These are phyloP conservation scores for Spisula subtruncata DNA, from an alignment of 2,888 invertebrate genomes.

Conservation along the genomic window DNA sequence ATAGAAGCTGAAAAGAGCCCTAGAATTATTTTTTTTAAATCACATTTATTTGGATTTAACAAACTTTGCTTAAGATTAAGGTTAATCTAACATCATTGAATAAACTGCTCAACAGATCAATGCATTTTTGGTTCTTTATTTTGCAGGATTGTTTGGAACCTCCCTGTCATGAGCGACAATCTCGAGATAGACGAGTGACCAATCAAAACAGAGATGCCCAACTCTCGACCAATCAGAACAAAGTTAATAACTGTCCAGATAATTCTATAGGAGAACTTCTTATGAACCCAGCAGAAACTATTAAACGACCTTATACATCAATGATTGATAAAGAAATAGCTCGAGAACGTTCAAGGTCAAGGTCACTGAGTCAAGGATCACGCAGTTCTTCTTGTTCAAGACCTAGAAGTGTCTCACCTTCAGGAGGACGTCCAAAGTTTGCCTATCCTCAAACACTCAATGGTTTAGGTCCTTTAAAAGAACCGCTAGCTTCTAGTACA, in stretches of 20 bases:
- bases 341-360: constrained; percentile 50
- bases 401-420: constrained; percentile 60
- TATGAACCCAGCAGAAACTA: constrained; percentile 50
- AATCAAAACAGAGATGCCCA: constrained; percentile 43
- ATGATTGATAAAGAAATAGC: constrained; percentile 80
- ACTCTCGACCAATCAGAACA: constrained; percentile 53
- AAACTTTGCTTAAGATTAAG: too few species aligned
- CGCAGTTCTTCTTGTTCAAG: constrained; percentile 41
- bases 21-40: too few species aligned
- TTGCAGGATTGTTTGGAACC: neutral
- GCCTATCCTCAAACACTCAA: constrained; percentile 61
- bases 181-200: constrained; percentile 44
- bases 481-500: constrained; percentile 83
- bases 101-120: too few species aligned
- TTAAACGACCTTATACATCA: constrained; percentile 73
- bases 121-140: too few species aligned
- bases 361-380: constrained; percentile 66
- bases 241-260: neutral
- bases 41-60: too few species aligned
- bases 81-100: too few species aligned
- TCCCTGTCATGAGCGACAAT: constrained; percentile 23
- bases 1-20: too few species aligned
- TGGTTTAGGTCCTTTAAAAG: constrained; percentile 73
- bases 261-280: constrained; percentile 62
- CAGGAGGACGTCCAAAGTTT: constrained; percentile 63